These are phyloP conservation scores for Callimorpha dominula DNA, from an alignment of 2,888 invertebrate species.

Conservation along the genomic window DNA sequence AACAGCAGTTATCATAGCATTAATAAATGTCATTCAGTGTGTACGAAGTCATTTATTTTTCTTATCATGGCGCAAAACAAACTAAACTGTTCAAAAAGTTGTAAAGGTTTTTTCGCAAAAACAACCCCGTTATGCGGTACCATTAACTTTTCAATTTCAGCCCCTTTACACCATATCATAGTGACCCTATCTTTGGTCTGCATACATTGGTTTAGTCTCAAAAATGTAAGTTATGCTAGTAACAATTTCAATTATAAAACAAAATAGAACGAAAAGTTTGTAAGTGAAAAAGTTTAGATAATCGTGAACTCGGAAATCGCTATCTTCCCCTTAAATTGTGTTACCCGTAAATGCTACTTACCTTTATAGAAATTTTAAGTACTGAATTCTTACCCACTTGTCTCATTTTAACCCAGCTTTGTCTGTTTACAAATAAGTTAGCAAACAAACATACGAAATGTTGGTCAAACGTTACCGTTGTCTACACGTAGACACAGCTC, in stretches of 20 bases:
- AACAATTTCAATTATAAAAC: conserved; percentile 49
- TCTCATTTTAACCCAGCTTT: background rate
- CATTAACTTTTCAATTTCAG: too few species aligned
- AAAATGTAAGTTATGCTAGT: conserved; percentile 32
- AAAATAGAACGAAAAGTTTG: conserved; percentile 41
- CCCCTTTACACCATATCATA: too few species aligned
- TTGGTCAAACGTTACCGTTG: too few species aligned
- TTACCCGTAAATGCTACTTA: conserved; percentile 11
- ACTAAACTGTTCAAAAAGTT: background rate
- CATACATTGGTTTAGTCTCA: conserved; percentile 7
- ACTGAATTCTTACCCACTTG: background rate
- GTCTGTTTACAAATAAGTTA: background rate
- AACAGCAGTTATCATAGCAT: background rate
- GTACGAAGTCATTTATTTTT: background rate
- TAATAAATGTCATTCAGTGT: background rate
- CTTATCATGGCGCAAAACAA: background rate
- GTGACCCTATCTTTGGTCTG: background rate
- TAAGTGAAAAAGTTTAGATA: conserved; percentile 52
- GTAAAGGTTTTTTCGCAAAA: too few species aligned
- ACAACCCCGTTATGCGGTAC: too few species aligned
- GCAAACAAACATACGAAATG: too few species aligned
- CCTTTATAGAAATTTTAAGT: background rate
- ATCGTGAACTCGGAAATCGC: conserved; percentile 31
- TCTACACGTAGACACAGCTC: too few species aligned
- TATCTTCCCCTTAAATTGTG: conserved; percentile 40